A percentile compares a stretch with the other conserved stretches of the same genome.
phyloP scores from a whole-genome alignment of 2,888 invertebrate genomes.

The Ennomos quercinarius region DNA sequence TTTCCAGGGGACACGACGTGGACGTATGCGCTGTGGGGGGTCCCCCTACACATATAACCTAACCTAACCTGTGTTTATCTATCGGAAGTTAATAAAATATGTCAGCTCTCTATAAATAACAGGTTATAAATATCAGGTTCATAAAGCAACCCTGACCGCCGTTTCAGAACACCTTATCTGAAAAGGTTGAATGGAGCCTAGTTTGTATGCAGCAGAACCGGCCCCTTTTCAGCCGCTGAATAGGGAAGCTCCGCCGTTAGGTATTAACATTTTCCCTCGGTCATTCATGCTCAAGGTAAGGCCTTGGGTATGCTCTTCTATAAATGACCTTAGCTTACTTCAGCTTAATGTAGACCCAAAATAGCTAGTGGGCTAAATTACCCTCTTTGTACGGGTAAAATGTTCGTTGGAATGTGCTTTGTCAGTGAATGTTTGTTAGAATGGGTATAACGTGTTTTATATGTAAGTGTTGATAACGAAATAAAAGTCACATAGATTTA shows the following conservation, averaged over 20 bases:
- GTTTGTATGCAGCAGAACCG: conserved; percentile 24
- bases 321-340: conserved; percentile 19
- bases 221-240: conserved; percentile 22
- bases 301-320: conserved; percentile 2
- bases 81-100: no score
- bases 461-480: no score
- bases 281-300: background rate
- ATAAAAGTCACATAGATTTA: no score
- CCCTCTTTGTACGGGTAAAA: no score
- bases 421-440: no score
- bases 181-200: conserved; percentile 15
- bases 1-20: no score
- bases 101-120: background rate
- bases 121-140: background rate
- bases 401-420: no score
- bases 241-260: conserved; percentile 15
- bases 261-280: conserved; percentile 7
- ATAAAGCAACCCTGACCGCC: conserved; percentile 4
- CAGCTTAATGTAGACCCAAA: background rate
- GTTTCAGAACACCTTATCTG: conserved; percentile 12
- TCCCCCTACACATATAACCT: no score
- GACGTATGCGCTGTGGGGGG: no score
- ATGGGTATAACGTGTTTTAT: no score
- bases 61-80: no score
- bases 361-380: background rate